Base-by-base conservation (phyloP, 2,888 invertebrate genomes). In the Watsonalla cultraria region DNA sequence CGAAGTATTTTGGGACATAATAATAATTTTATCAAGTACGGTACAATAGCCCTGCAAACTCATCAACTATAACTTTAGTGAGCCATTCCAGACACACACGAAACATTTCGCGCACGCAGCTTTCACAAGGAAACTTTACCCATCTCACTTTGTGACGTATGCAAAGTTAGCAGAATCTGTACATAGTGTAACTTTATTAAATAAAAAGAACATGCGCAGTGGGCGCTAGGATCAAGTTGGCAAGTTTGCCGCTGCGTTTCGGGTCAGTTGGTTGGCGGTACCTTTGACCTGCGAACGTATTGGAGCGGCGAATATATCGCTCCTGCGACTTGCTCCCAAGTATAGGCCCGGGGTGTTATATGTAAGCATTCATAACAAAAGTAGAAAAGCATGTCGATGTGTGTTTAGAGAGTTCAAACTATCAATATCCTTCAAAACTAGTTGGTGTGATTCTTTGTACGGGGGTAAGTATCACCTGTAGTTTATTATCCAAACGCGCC, bases 391-490 rank as follows among this genome's bases (percentile, higher is more conserved):
- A 89, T 89, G 88, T 81, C 56, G 70, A 74, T 85, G 76, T 84
- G 82, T 86, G 80, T 85, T 76, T 89, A 88, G 86, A 78, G 62
- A 81, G 68, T 76, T 76, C 63, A 63, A 74, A 68, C 61, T 64
- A 64, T 49, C 35, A 49, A 65, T 63, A 68, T 74, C 71, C 74
- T 75, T 74, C 75, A 72, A 74, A 66, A 65, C 55, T 86, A 83
- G 82, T 82, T 84, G 86, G 73, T 76, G 79, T 76, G 74, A 69
- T 67, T 76, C 72, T 68, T 80, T 75, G 63, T 78, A 62, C 56
- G 61, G 64, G 66, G 89, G 89, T 89, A 84, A 88, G 89, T 85
- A 72, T 76, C 66, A 75, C 78, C 78, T 80, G 84, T 85, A 85
- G 84, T 66, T 70, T 65, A 64, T 56, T 50, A 53, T 58, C 59